Evolutionary conservation across 2,888 invertebrate genomes (phyloP), one percentile per base, ranked within the genome.

Genomic region (Cynaeus angustus): DNA sequence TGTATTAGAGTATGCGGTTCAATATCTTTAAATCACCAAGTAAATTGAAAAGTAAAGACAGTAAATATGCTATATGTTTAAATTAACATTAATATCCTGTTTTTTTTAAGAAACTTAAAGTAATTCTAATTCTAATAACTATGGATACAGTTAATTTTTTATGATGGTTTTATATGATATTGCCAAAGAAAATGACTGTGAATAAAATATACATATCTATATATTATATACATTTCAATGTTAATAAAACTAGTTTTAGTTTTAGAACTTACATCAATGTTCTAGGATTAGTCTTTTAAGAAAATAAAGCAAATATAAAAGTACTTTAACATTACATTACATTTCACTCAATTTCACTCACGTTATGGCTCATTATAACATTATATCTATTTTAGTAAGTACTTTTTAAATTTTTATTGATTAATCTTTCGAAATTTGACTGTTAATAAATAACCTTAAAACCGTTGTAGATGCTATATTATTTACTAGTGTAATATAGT

Each of bases 101-200:
- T n/a, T n/a, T n/a, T n/a, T n/a, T n/a, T n/a, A n/a, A n/a, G n/a
- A n/a, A n/a, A n/a, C n/a, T n/a, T n/a, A n/a, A n/a, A n/a, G n/a
- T n/a, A n/a, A n/a, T n/a, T n/a, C n/a, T n/a, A n/a, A n/a, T n/a
- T n/a, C n/a, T n/a, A n/a, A n/a, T n/a, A n/a, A n/a, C n/a, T n/a
- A n/a, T n/a, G n/a, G n/a, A n/a, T n/a, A n/a, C n/a, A n/a, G n/a
- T n/a, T n/a, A n/a, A n/a, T n/a, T n/a, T n/a, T n/a, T n/a, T n/a
- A n/a, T n/a, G n/a, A n/a, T n/a, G n/a, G n/a, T n/a, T n/a, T n/a
- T n/a, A n/a, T n/a, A n/a, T n/a, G n/a, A 75, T 82, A 78, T 82
- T 83, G 83, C 83, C 83, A 84, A 84, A 83, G 80, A 82, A 81
- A 74, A 83, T 84, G 84, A 84, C 83, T 84, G 84, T 83, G 83